These are phyloP conservation scores for Aradophagus sp. DNA, from an alignment of 1,140 invertebrate genomes.

Conservation along the genomic window DNA sequence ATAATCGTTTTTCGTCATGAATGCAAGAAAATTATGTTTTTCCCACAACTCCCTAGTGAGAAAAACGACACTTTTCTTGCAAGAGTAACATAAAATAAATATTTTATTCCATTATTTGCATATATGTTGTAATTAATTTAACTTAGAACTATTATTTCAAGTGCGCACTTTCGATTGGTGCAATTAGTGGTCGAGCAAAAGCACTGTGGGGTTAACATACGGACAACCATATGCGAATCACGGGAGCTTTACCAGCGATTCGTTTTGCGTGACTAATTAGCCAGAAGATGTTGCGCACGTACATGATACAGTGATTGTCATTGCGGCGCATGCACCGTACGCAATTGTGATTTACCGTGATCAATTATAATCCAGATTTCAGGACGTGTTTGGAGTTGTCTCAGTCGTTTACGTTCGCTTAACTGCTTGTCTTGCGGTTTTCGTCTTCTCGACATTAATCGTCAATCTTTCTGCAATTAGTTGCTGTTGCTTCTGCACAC, in stretches of 20 bases:
- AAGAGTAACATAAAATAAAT: too few species aligned
- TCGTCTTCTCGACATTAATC: slow-evolving; percentile 5
- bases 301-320: slow-evolving; percentile 45
- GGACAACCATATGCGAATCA: slow-evolving; percentile 14
- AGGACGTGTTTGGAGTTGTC: slow-evolving; percentile 5
- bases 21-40: too few species aligned
- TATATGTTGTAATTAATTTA: too few species aligned
- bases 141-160: slow-evolving; percentile 21
- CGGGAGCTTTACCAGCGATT: slow-evolving; percentile 18
- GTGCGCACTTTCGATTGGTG: slow-evolving; percentile 10
- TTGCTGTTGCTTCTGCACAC: too few species aligned
- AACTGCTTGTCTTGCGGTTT: slow-evolving; percentile 7
- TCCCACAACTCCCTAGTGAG: too few species aligned
- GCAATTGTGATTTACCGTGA: slow-evolving; percentile 38
- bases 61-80: too few species aligned
- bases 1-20: too few species aligned
- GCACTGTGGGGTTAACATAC: background rate
- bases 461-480: too few species aligned
- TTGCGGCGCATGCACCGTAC: slow-evolving; percentile 18
- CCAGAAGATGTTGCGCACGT: slow-evolving; percentile 34
- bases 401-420: background rate
- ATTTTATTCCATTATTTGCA: too few species aligned
- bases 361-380: slow-evolving; percentile 34
- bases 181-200: slow-evolving; percentile 17
- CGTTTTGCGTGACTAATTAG: slow-evolving; percentile 53